These are phyloP conservation scores for Grallaria varia DNA, from an alignment of 2,113 vertebrate species.

Conservation along the genomic window DNA sequence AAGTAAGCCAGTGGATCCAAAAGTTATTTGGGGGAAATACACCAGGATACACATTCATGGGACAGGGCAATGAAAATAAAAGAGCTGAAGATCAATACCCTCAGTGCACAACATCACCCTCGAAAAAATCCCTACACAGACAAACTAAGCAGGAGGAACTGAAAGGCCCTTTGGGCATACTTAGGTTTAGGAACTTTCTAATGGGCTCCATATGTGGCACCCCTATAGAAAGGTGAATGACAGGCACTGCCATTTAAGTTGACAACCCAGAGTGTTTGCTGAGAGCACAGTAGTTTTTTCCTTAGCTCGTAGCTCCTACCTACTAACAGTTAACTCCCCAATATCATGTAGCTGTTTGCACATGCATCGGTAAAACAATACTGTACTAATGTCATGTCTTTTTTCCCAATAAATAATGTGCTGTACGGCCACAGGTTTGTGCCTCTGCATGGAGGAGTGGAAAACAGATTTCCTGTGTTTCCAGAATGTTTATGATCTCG, in stretches of 20 bases:
- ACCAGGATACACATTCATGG: fast-evolving
- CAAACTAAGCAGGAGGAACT: background rate
- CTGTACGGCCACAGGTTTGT: background rate
- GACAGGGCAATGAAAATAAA: background rate
- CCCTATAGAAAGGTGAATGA: background rate
- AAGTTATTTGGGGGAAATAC: background rate
- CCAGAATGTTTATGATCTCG: background rate
- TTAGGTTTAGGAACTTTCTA: background rate
- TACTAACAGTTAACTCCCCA: background rate
- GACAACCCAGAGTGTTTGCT: background rate
- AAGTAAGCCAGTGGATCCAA: background rate
- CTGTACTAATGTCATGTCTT: background rate
- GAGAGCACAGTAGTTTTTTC: background rate
- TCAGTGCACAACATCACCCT: background rate
- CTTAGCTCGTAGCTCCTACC: background rate
- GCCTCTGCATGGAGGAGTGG: background rate
- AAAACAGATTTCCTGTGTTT: slow-evolving; percentile 33
- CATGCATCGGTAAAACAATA: background rate
- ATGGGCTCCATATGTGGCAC: background rate
- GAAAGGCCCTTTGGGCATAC: background rate
- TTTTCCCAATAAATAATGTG: background rate
- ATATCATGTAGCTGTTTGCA: background rate
- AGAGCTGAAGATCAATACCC: background rate
- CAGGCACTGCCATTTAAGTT: background rate
- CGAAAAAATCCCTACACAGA: background rate